Evolutionary conservation across 2,113 vertebrate genomes (phyloP).

Genomic region (Alethe diademata): DNA sequence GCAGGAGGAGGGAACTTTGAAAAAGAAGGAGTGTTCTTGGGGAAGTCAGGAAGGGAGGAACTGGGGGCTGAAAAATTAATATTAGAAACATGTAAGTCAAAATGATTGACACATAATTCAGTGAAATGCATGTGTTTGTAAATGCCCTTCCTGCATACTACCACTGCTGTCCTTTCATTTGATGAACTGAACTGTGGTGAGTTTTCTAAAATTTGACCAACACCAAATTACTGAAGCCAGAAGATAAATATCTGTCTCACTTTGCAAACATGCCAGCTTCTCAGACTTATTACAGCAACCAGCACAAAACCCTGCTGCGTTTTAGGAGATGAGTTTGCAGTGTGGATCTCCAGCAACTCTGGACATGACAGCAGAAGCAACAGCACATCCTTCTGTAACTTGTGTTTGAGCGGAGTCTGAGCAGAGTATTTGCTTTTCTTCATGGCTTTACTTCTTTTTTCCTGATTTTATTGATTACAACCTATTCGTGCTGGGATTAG

Average conservation of each 20-base stretch:
- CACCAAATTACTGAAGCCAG: not conserved
- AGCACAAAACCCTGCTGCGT: not conserved
- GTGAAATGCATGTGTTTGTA: not conserved
- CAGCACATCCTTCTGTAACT: not conserved
- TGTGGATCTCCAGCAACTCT: not conserved
- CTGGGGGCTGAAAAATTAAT: not conserved
- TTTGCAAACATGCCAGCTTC: not conserved
- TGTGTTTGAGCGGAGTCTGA: not conserved
- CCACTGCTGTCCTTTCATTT: not conserved
- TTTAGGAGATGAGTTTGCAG: not conserved
- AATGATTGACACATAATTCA: not conserved
- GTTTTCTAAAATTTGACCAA: conserved; percentile 4
- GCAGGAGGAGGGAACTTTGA: not conserved
- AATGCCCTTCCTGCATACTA: not conserved
- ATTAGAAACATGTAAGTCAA: not conserved
- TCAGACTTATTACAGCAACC: not conserved
- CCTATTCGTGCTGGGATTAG: not conserved
- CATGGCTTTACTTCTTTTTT: not conserved
- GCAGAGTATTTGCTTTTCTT: not conserved
- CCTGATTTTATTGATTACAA: not conserved
- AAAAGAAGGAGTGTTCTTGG: not conserved
- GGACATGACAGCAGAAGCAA: not conserved
- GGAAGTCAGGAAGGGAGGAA: not conserved
- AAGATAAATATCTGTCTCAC: not conserved
- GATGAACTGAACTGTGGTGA: not conserved